phyloP scores from a whole-genome alignment of 2,797 vertebrate genomes.

The Anomalospiza imberbis region DNA sequence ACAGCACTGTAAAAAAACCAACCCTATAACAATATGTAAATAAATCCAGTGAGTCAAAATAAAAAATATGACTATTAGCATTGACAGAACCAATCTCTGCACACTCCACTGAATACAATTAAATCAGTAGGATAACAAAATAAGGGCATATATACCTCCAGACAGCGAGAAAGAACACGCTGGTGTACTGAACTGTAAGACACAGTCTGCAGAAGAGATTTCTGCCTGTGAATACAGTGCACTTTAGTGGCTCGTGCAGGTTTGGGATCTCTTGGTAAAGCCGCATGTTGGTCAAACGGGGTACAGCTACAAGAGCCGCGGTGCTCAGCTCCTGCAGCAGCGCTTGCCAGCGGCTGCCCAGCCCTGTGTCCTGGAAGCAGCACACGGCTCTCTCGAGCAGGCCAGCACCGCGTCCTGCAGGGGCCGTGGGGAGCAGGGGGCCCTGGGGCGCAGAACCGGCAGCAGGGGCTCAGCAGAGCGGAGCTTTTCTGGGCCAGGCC shows the following conservation, averaged over 20 bases:
- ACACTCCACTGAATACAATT: background rate
- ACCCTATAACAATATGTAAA: background rate
- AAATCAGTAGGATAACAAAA: background rate
- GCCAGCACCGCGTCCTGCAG: background rate
- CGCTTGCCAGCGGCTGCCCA: background rate
- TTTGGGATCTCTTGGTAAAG: background rate
- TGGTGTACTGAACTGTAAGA: background rate
- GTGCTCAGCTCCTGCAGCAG: background rate
- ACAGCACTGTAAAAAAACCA: background rate
- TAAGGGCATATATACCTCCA: background rate
- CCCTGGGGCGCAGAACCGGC: background rate
- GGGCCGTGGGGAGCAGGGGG: background rate
- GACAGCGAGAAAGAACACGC: background rate
- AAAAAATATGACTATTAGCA: background rate
- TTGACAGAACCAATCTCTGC: background rate
- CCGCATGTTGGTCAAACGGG: background rate
- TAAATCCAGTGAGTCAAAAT: background rate
- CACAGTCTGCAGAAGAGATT: background rate
- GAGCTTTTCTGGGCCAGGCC: background rate
- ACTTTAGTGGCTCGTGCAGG: background rate
- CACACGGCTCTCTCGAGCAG: rapidly evolving
- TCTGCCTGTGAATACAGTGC: background rate
- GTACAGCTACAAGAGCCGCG: background rate
- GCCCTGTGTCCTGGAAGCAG: background rate
- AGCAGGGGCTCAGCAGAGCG: background rate